phyloP scores from a whole-genome alignment of 2,888 invertebrate genomes.

The Epirrhoe tristata region DNA sequence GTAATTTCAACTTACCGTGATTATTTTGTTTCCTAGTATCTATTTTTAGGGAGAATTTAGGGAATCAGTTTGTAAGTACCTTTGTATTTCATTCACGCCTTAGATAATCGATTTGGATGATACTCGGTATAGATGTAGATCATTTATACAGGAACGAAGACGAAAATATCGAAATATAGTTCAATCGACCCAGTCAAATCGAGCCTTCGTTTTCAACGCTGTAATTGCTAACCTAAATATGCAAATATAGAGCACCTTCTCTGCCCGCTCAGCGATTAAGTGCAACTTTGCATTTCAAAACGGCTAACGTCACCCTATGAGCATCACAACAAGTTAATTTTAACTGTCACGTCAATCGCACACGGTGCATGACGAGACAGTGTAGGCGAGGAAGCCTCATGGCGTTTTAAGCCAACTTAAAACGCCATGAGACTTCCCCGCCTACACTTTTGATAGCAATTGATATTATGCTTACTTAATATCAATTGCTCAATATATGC shows the following conservation, averaged over 20 bases:
- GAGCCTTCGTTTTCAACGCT: not conserved
- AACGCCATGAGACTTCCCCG: constrained; percentile 15
- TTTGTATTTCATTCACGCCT: no score
- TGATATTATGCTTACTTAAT: no score
- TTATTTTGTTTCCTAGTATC: not conserved
- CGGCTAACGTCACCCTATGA: not conserved
- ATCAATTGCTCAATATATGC: no score
- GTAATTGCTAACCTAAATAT: not conserved
- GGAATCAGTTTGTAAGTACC: no score
- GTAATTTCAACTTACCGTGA: not conserved
- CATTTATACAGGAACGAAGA: no score
- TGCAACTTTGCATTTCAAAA: not conserved
- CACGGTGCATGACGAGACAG: constrained; percentile 28
- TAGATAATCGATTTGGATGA: no score
- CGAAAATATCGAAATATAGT: not conserved
- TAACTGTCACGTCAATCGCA: constrained; percentile 30
- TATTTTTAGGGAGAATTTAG: no score
- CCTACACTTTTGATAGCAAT: no score
- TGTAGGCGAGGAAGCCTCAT: constrained; percentile 23
- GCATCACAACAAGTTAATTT: constrained; percentile 27
- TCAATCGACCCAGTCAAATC: not conserved
- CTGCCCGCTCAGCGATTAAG: not conserved
- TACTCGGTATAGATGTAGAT: no score
- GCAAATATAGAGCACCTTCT: not conserved
- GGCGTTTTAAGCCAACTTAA: no score